phyloP scores from a whole-genome alignment of 37 sponge, comb jelly and placozoan genomes.

The Mnemiopsis leidyi region DNA sequence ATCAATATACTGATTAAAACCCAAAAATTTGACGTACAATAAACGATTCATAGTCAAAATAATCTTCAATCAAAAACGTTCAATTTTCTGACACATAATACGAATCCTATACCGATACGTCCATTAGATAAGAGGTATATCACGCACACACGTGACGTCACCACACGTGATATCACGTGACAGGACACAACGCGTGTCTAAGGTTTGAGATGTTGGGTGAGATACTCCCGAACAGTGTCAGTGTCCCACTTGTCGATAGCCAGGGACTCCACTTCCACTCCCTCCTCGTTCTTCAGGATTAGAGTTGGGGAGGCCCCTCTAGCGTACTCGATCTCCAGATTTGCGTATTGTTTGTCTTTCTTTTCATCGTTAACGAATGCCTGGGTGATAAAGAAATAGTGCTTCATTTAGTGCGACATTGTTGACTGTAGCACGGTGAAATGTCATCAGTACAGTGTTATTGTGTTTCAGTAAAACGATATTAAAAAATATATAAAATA shows the following conservation, averaged over 20 bases:
- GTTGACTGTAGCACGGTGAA: too few relatives aligned
- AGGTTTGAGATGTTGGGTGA: slow-evolving; percentile 7
- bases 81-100: too few relatives aligned
- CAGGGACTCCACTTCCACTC: slow-evolving; percentile 44
- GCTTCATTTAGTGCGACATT: too few relatives aligned
- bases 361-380: slow-evolving; percentile 56
- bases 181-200: background rate
- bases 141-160: background rate
- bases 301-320: slow-evolving; percentile 41
- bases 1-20: background rate
- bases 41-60: background rate
- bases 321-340: slow-evolving; percentile 34
- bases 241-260: slow-evolving; percentile 52
- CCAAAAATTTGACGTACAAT: background rate
- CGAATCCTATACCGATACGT: too few relatives aligned
- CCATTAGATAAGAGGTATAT: too few relatives aligned
- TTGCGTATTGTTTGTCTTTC: background rate
- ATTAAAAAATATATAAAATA: too few relatives aligned
- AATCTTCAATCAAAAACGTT: background rate
- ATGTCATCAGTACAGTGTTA: too few relatives aligned
- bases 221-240: slow-evolving; percentile 44
- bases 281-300: slow-evolving; percentile 18
- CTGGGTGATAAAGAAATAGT: background rate
- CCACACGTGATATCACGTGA: background rate
- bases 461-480: too few relatives aligned